phyloP scores from a whole-genome alignment of 2,797 vertebrate genomes.

The Liasis olivaceus region DNA sequence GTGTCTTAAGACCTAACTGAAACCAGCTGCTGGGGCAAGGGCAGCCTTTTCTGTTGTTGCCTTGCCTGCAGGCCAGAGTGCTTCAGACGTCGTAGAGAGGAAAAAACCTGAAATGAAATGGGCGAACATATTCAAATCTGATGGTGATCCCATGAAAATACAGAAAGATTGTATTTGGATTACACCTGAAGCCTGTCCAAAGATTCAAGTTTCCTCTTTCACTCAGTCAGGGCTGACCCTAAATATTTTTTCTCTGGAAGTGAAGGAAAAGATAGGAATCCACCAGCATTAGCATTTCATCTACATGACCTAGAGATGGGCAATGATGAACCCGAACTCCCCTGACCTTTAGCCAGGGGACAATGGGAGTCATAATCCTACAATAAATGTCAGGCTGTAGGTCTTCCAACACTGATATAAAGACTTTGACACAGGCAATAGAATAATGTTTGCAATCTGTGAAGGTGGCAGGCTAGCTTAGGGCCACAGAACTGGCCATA shows the following conservation, averaged over 20 bases:
- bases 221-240: too few relatives aligned
- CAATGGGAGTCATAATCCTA: background rate
- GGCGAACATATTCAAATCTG: background rate
- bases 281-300: background rate
- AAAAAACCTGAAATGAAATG: background rate
- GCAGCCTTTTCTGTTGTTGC: background rate
- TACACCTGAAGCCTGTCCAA: background rate
- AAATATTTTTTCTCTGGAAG: background rate
- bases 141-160: background rate
- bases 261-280: background rate
- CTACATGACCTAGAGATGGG: background rate
- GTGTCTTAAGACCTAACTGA: slow-evolving; percentile 66
- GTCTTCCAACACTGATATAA: background rate
- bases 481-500: background rate
- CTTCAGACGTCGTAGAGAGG: background rate
- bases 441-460: too few relatives aligned
- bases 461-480: background rate
- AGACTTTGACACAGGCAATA: background rate
- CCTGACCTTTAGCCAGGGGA: background rate
- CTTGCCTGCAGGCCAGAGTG: background rate
- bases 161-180: background rate
- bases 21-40: slow-evolving; percentile 70
- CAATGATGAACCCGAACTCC: background rate
- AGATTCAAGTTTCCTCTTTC: background rate
- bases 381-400: background rate